Base-by-base conservation (phyloP, 2,888 invertebrate genomes). In the Acrocera orbiculus region DNA sequence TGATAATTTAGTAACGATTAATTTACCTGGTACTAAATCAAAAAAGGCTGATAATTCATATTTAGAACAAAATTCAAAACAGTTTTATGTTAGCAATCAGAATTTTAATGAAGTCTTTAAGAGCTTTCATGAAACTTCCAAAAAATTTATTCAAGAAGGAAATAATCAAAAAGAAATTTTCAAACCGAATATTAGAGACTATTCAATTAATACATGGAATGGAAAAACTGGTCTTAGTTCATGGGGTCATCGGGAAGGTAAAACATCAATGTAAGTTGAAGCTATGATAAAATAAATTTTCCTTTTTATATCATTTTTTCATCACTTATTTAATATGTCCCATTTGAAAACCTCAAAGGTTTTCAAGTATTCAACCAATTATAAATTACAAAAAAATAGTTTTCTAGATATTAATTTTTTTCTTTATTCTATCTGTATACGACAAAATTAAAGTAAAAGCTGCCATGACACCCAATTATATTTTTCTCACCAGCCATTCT, bases 151-250 rank as follows among this genome's bases (percentile, higher is more conserved):
- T n/a, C n/a, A n/a, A n/a, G n/a, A n/a, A n/a, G 22, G 22, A 6
- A 22, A 22, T 22, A 11, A n/a, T 11, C n/a, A 0, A 29, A 53
- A 52, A 27, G 50, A 54, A 25, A 43, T 52, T 10, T 44, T 34
- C 34, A 60, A 64, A 10, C 47, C 46, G 6, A 10, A 22, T 29
- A 25, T 43, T 15, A 43, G 48, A 29, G 57, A 44, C 8, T 78
- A 64, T 47, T 66, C 73, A 9, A 64, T 79, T 26, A 61, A 69
- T 32, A 52, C 52, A 5, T 73, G 72, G 67, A 77, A 81, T 47
- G 69, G 72, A 1, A 65, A 65, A 3, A 65, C 69, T 0, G 80
- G 78, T 1, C 58, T 85, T 1, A 49, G 59, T 0, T 69, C 74
- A 35, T 86, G 83, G 71, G 76, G 76, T 1, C 78, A 51, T 35